Evolutionary conservation across 2,888 invertebrate species (phyloP).

Genomic region (Eupelmus urozonus): DNA sequence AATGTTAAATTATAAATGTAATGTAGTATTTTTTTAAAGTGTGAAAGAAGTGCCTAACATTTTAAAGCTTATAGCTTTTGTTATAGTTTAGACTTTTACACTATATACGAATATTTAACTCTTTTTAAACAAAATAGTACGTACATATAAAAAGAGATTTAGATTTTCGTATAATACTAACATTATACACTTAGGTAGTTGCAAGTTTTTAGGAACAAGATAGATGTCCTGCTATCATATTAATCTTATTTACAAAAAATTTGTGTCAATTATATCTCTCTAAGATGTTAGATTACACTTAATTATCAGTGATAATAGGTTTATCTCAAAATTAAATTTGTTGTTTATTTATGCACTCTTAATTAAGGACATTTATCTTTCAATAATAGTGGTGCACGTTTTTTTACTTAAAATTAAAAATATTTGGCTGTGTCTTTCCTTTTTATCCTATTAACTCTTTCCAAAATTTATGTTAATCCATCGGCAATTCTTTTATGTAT

Average conservation of each 20-base stretch:
- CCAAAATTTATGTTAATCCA: slow-evolving; percentile 13
- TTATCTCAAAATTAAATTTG: no score
- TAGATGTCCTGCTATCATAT: slow-evolving; percentile 17
- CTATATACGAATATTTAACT: slow-evolving; percentile 22
- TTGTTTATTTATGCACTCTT: neutral
- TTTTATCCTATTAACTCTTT: neutral
- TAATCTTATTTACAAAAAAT: neutral
- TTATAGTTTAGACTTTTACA: slow-evolving; percentile 15
- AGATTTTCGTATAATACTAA: slow-evolving; percentile 41
- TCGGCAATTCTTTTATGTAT: neutral
- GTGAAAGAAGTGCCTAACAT: slow-evolving; percentile 5
- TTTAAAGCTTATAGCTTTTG: slow-evolving; percentile 11
- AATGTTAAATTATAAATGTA: no score
- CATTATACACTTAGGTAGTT: slow-evolving; percentile 31
- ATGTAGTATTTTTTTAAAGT: no score
- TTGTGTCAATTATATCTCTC: neutral
- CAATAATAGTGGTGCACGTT: slow-evolving; percentile 28
- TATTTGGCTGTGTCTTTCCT: slow-evolving; percentile 26
- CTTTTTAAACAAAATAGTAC: neutral
- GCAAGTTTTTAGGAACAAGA: slow-evolving; percentile 19
- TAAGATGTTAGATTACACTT: no score
- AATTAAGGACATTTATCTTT: slow-evolving; percentile 28
- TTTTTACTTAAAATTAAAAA: slow-evolving; percentile 5
- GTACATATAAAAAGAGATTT: neutral
- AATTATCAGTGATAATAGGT: no score